Conservation (phyloP, 2,888 invertebrate species). For the Pecten maximus region DNA sequence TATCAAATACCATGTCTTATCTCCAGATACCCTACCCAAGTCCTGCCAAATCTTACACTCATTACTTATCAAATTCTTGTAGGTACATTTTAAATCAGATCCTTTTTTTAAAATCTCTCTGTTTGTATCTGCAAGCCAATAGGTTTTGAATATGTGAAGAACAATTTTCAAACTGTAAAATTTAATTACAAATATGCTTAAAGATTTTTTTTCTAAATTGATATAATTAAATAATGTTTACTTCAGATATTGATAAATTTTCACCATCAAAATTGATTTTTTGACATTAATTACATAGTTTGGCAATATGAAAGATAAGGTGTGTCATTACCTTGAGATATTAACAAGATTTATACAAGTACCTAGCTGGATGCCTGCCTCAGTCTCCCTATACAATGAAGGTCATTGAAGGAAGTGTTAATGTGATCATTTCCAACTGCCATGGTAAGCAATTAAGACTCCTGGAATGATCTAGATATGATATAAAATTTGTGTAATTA, state of each 20-base stretch:
- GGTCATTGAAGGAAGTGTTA: not conserved
- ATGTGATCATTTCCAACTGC: not conserved
- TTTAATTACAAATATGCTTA: conserved; percentile 25
- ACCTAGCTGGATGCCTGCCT: not conserved
- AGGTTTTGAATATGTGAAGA: not conserved
- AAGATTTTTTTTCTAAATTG: not conserved
- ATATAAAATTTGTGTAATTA: not conserved
- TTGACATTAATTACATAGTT: not conserved
- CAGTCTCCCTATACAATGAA: not conserved
- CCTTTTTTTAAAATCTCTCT: not conserved
- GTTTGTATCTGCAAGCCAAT: not conserved
- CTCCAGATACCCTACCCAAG: not conserved
- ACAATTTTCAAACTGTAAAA: not conserved
- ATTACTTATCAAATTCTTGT: not conserved
- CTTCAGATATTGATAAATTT: not conserved
- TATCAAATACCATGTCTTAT: not conserved
- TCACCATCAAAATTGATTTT: not conserved
- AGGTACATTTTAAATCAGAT: not conserved
- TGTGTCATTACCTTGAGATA: not conserved
- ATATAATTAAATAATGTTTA: conserved; percentile 18
- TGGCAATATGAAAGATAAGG: not conserved
- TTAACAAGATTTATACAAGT: not conserved
- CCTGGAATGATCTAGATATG: not conserved
- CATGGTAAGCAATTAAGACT: not conserved
- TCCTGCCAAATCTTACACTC: not conserved